phyloP scores from a whole-genome alignment of 2,888 invertebrate species.

The Aradus depressus region DNA sequence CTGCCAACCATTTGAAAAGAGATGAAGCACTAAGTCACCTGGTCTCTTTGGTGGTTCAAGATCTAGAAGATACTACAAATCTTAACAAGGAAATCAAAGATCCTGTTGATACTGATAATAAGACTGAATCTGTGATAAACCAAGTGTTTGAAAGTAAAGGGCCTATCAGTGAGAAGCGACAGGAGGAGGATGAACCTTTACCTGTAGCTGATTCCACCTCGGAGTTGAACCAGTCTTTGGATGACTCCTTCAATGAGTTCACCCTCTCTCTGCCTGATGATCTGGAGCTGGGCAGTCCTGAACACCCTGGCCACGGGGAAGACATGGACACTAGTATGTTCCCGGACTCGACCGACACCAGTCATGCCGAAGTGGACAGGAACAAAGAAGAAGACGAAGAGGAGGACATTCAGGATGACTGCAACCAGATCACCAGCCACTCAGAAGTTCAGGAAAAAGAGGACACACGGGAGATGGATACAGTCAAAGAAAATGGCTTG shows the following conservation, averaged over 20 bases:
- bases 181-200: constrained; percentile 5
- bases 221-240: constrained; percentile 11
- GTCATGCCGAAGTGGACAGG: not conserved
- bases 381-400: not conserved
- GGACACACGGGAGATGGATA: no score
- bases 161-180: no score
- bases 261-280: constrained; percentile 13
- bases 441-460: not conserved
- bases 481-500: no score
- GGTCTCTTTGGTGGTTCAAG: no score
- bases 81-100: no score
- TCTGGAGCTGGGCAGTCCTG: constrained; percentile 4
- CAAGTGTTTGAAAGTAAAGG: no score
- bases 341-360: constrained; percentile 4
- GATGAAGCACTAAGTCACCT: no score
- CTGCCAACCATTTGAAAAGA: no score
- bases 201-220: constrained; percentile 14
- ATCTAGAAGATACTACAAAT: no score
- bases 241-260: constrained; percentile 15
- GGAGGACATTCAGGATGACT: no score
- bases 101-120: no score
- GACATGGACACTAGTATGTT: not conserved
- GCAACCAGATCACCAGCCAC: constrained; percentile 3
- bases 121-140: no score
- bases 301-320: constrained; percentile 12